phyloP scores from a whole-genome alignment of 2,888 invertebrate genomes.

The Prenolepis imparis region DNA sequence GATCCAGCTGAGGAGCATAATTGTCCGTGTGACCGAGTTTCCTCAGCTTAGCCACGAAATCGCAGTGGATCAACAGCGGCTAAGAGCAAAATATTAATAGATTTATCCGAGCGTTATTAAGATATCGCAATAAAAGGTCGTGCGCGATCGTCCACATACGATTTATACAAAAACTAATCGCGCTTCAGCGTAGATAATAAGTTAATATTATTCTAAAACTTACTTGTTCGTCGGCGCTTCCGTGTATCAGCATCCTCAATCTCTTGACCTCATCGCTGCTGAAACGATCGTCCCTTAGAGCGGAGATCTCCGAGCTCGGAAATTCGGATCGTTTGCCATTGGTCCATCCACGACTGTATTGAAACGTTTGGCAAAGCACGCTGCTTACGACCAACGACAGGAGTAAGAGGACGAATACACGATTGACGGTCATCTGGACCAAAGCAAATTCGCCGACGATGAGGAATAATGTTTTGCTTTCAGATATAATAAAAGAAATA shows the following conservation, averaged over 20 bases:
- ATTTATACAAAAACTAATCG: not conserved
- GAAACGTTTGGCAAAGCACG: slow-evolving; percentile 90
- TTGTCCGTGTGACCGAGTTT: slow-evolving; percentile 19
- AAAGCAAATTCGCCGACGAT: not conserved
- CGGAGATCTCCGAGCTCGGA: slow-evolving; percentile 44
- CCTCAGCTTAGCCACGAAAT: slow-evolving; percentile 6
- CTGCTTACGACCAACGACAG: slow-evolving; percentile 86
- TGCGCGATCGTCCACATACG: not conserved
- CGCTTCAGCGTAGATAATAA: not conserved
- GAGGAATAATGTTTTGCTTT: not conserved
- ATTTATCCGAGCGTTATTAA: not conserved
- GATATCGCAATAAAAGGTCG: not conserved
- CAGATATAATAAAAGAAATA: not conserved
- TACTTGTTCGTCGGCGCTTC: slow-evolving; percentile 87
- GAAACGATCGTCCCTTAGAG: slow-evolving; percentile 60
- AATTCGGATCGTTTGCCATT: slow-evolving; percentile 89
- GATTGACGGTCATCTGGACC: slow-evolving; percentile 63
- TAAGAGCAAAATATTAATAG: slow-evolving; percentile 1
- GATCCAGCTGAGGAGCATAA: slow-evolving; percentile 8
- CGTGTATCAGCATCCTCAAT: slow-evolving; percentile 87
- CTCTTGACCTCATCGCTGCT: slow-evolving; percentile 87
- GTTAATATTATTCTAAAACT: slow-evolving; percentile 21
- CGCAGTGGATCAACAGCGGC: slow-evolving; percentile 34
- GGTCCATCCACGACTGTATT: slow-evolving; percentile 93
- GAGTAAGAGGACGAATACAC: slow-evolving; percentile 78